Evolutionary conservation across 2,113 vertebrate genomes (phyloP).

Genomic region (Gnathonemus echidnorhynchus): DNA sequence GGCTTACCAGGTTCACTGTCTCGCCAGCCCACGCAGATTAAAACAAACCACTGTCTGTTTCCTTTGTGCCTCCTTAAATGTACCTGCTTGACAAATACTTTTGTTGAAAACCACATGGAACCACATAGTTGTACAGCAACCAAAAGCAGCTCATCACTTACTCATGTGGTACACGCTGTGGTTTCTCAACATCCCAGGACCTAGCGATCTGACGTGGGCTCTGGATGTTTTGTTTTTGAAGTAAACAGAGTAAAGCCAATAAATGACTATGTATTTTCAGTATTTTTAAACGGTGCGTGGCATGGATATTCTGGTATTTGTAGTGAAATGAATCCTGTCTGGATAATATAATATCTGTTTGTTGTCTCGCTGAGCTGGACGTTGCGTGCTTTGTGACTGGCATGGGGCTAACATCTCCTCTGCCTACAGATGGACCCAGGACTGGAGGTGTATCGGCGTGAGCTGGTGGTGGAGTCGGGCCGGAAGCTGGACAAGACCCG

Average conservation of each 20-base stretch:
- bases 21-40: background rate
- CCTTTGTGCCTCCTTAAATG: background rate
- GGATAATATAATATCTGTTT: background rate
- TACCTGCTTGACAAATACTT: background rate
- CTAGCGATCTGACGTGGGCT: background rate
- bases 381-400: background rate
- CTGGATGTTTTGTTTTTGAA: background rate
- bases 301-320: background rate
- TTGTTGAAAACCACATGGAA: background rate
- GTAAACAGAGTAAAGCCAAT: background rate
- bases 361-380: background rate
- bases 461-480: constrained; percentile 80
- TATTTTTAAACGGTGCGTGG: background rate
- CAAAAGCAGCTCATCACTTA: background rate
- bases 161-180: background rate
- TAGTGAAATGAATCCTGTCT: background rate
- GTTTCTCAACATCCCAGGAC: background rate
- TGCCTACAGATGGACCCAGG: constrained; percentile 76
- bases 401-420: background rate
- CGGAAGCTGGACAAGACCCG: constrained; percentile 88
- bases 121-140: background rate
- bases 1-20: constrained; percentile 75
- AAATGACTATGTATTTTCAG: background rate
- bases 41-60: background rate
- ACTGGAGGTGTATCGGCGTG: constrained; percentile 82